Percentiles rank a stretch among this genome's conserved stretches.
Evolutionary conservation across 2,888 invertebrate genomes (phyloP).

Genomic region (Cyclophora albipunctata): DNA sequence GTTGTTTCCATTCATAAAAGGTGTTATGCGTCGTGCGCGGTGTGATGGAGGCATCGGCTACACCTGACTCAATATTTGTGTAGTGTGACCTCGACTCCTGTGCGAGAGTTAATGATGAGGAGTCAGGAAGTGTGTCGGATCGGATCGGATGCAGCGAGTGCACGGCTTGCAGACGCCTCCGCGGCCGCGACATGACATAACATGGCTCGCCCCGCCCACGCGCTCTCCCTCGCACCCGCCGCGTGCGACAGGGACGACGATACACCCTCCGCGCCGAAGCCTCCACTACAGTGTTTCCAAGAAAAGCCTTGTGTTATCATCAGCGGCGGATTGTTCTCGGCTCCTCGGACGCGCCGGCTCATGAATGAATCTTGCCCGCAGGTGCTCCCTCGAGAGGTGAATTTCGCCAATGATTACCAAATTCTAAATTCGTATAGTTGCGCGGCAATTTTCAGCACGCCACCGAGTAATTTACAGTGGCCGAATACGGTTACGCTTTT

Average conservation of each 20-base stretch:
- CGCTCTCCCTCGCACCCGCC: slow-evolving; percentile 49
- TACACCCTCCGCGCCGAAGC: slow-evolving; percentile 58
- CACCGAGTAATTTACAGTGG: slow-evolving; percentile 63
- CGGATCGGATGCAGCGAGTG: slow-evolving; percentile 39
- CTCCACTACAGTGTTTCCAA: slow-evolving; percentile 58
- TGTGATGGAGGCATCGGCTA: too few relatives aligned
- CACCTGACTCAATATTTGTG: slow-evolving; percentile 33
- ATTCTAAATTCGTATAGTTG: slow-evolving; percentile 52
- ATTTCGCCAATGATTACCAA: slow-evolving; percentile 58
- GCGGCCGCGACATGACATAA: slow-evolving; percentile 57
- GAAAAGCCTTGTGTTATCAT: slow-evolving; percentile 74
- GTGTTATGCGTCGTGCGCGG: too few relatives aligned
- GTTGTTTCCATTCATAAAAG: too few relatives aligned
- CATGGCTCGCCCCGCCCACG: slow-evolving; percentile 62
- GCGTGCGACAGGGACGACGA: slow-evolving; percentile 46
- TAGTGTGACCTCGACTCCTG: slow-evolving; percentile 38
- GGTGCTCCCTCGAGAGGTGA: slow-evolving; percentile 61
- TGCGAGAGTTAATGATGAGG: slow-evolving; percentile 49
- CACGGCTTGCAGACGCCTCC: slow-evolving; percentile 44
- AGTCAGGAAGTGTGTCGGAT: slow-evolving; percentile 45
- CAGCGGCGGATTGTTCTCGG: slow-evolving; percentile 64
- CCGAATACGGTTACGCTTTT: slow-evolving; percentile 44
- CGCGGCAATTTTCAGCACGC: slow-evolving; percentile 65
- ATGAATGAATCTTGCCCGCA: slow-evolving; percentile 70
- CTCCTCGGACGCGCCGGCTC: slow-evolving; percentile 48